Percentiles rank a stretch among this genome's conserved stretches.
Evolutionary conservation across 2,113 vertebrate species (phyloP).

Genomic region (Actinemys pallida): DNA sequence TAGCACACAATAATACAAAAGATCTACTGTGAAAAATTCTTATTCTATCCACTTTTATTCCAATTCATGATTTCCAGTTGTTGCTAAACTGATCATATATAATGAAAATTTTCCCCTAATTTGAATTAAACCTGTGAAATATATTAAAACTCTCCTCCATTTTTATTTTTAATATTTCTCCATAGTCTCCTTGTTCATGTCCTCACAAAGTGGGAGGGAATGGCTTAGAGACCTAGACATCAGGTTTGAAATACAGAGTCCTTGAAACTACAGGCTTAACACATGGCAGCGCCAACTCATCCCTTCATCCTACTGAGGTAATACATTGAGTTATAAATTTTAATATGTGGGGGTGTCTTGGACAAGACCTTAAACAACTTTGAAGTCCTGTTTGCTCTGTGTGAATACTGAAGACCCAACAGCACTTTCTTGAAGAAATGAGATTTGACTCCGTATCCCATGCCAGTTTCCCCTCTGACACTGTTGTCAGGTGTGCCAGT

Average conservation of each 20-base stretch:
- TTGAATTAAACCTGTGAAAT: not conserved
- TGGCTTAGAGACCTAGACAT: not conserved
- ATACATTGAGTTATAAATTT: not conserved
- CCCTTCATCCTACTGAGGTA: not conserved
- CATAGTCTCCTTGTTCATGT: not conserved
- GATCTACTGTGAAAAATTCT: not conserved
- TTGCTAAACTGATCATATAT: not conserved
- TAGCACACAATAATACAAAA: not conserved
- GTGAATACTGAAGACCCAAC: not conserved
- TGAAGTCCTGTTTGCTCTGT: not conserved
- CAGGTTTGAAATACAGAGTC: not conserved
- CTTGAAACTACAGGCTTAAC: not conserved
- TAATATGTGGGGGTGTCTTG: not conserved
- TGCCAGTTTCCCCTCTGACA: not conserved
- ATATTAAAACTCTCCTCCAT: not conserved
- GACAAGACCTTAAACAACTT: constrained; percentile 9
- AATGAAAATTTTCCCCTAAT: not conserved
- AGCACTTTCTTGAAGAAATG: not conserved
- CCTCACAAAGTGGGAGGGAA: not conserved
- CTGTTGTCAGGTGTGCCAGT: not conserved
- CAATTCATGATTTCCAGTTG: not conserved
- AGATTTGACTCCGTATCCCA: not conserved
- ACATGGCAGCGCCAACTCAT: not conserved
- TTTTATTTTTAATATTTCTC: not conserved
- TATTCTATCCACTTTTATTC: not conserved